Evolutionary conservation across 2,797 vertebrate genomes (phyloP), one percentile per base, ranked within the genome.

Genomic region (Lagocephalus sceleratus): DNA sequence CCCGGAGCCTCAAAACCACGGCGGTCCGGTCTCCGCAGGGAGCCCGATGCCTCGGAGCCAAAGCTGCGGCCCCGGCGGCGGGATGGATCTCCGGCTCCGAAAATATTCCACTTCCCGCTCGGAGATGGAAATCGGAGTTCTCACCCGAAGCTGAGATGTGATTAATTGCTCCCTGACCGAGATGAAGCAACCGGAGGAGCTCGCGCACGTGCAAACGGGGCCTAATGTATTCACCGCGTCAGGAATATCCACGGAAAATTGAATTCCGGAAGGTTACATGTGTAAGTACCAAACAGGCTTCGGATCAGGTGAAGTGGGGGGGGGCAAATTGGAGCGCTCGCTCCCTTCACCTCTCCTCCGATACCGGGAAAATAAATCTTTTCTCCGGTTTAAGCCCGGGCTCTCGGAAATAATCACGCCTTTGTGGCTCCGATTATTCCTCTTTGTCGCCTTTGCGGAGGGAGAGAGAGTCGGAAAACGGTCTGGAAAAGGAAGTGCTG

Each of bases 121-220:
- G 26, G 75, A 86, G 78, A 87, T 86, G 79, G 79, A 79, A 87
- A 90, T 89, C 83, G 83, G 84, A 83, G 85, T 88, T 90, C 81
- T 87, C 82, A 88, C 87, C 86, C 75, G 77, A 79, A 91, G 88
- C 82, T 78, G 85, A 86, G 87, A 83, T 77, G 84, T 85, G 86
- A 90, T 89, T 87, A 89, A 90, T 89, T 87, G 78, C 86, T 76
- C 62, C 48, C 62, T 51, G 58, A 68, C 81, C 52, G 60, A 71
- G 83, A 89, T 84, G 87, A 85, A 82, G 78, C 51, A 59, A 82
- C 72, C 76, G 70, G 68, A 84, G 76, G 62, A 76, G 63, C 71
- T 73, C 51, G 51, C 51, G 8, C 68, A 58, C 53, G 75, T 75
- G 81, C 81, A 83, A 83, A 86, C 77, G 69, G 57, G 54, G 73